A percentile compares a stretch with the other conserved stretches of the same genome.
These are phyloP conservation scores for Cylas formicarius DNA, from an alignment of 1,140 invertebrate genomes.

Conservation along the genomic window DNA sequence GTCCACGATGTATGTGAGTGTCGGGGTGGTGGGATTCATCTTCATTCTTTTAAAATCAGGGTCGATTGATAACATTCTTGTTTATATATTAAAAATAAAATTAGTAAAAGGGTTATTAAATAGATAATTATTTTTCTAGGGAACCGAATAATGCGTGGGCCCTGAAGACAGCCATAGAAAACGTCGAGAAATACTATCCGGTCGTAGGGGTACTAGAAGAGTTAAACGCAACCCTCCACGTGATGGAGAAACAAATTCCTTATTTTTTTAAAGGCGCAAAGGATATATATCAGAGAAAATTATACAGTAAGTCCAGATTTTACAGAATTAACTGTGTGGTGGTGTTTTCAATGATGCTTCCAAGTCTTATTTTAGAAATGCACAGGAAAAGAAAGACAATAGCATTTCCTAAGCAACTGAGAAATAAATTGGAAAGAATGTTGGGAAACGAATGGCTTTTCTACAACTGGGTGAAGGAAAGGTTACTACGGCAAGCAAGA, in stretches of 20 bases:
- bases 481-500: conserved; percentile 46
- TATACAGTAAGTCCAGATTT: conserved; percentile 45
- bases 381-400: conserved; percentile 21
- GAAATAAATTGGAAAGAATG: conserved; percentile 31
- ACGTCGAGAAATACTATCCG: conserved; percentile 57
- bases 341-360: conserved; percentile 6
- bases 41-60: conserved; percentile 16
- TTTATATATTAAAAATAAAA: too few species aligned
- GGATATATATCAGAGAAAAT: conserved; percentile 47
- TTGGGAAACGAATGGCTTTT: conserved; percentile 54
- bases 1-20: conserved; percentile 52
- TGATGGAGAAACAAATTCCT: conserved; percentile 52
- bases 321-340: not conserved
- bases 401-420: conserved; percentile 11
- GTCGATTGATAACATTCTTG: too few species aligned
- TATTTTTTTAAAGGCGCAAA: conserved; percentile 54
- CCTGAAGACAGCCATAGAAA: conserved; percentile 54
- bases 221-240: conserved; percentile 52
- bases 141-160: conserved; percentile 55
- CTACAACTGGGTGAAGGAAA: conserved; percentile 53
- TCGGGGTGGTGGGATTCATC: not conserved
- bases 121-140: conserved; percentile 40
- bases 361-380: conserved; percentile 19
- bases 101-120: not conserved
- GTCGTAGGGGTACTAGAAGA: conserved; percentile 60